Evolutionary conservation across 1,140 invertebrate species (phyloP).

Genomic region (Coenobita brevimanus): DNA sequence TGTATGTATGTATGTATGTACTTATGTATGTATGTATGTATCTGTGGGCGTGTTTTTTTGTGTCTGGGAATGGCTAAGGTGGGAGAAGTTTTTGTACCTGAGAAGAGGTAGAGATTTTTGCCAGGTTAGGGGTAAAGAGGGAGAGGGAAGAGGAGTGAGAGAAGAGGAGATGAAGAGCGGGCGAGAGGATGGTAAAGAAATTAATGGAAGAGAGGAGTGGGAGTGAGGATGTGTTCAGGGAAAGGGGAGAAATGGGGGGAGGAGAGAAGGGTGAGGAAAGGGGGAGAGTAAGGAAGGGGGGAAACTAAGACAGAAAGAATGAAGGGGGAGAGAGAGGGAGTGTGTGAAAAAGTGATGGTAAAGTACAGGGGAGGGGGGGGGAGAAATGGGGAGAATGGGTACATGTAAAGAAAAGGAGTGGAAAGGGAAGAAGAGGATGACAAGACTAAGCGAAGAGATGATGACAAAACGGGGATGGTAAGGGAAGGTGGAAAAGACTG

Average conservation of each 20-base stretch:
- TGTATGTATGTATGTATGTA: too few species aligned
- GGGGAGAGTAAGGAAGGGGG: not conserved
- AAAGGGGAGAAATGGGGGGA: too few species aligned
- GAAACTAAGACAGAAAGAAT: slow-evolving; percentile 13
- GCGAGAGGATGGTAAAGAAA: not conserved
- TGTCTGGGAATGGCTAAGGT: too few species aligned
- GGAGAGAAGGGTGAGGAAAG: not conserved
- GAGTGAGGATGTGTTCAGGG: too few species aligned
- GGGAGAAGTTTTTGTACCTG: too few species aligned
- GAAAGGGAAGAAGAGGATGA: slow-evolving; percentile 1
- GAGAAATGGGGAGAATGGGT: not conserved
- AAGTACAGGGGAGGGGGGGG: not conserved
- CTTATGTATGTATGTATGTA: too few species aligned
- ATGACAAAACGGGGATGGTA: too few species aligned
- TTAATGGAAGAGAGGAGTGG: too few species aligned
- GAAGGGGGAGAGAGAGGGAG: slow-evolving; percentile 14
- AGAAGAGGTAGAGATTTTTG: too few species aligned
- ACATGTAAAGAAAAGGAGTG: not conserved
- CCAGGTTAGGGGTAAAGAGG: not conserved
- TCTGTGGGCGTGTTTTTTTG: too few species aligned
- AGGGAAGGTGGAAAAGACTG: too few species aligned
- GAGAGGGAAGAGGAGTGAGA: not conserved
- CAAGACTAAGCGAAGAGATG: too few species aligned
- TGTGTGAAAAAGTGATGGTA: not conserved
- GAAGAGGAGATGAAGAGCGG: not conserved